Percentiles rank a stretch among this genome's conserved stretches.
These are phyloP conservation scores for Rhinella marina DNA, from an alignment of 2,797 vertebrate species.

Conservation along the genomic window DNA sequence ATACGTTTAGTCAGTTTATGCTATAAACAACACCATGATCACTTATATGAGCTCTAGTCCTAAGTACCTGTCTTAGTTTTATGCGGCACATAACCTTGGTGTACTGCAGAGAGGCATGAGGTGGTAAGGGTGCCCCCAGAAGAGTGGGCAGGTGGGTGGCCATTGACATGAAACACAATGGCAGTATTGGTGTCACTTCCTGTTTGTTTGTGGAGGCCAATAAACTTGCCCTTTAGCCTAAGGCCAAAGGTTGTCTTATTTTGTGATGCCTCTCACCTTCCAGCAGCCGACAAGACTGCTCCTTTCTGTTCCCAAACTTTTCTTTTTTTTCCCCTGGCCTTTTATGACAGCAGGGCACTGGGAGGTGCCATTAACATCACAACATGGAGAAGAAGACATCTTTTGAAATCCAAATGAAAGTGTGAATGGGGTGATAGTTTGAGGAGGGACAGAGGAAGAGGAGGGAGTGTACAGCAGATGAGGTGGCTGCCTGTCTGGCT, in stretches of 20 bases:
- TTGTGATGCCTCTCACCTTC: slow-evolving; percentile 40
- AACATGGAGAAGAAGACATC: slow-evolving; percentile 39
- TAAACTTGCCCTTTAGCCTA: slow-evolving; percentile 45
- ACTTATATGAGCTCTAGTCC: not conserved
- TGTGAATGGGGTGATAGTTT: slow-evolving; percentile 55
- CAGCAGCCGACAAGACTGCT: slow-evolving; percentile 40
- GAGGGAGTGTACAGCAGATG: slow-evolving; percentile 29
- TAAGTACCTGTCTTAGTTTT: not conserved
- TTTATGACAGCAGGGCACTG: slow-evolving; percentile 55
- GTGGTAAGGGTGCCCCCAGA: not conserved
- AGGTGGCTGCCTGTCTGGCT: slow-evolving; percentile 64
- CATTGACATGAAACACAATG: slow-evolving; percentile 45
- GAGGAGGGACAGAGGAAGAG: slow-evolving; percentile 63
- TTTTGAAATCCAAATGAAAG: slow-evolving; percentile 62
- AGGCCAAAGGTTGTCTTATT: slow-evolving; percentile 51
- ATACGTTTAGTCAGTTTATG: not conserved
- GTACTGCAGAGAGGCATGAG: not conserved
- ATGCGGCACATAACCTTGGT: not conserved
- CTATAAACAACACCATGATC: not conserved
- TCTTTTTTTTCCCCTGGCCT: not conserved
- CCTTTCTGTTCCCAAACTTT: not conserved
- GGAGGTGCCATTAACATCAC: slow-evolving; percentile 57
- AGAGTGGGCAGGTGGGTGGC: slow-evolving; percentile 38
- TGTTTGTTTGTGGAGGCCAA: slow-evolving; percentile 53
- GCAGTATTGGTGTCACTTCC: slow-evolving; percentile 59